These are phyloP conservation scores for Anguilla rostrata DNA, from an alignment of 2,113 vertebrate species.

Conservation along the genomic window DNA sequence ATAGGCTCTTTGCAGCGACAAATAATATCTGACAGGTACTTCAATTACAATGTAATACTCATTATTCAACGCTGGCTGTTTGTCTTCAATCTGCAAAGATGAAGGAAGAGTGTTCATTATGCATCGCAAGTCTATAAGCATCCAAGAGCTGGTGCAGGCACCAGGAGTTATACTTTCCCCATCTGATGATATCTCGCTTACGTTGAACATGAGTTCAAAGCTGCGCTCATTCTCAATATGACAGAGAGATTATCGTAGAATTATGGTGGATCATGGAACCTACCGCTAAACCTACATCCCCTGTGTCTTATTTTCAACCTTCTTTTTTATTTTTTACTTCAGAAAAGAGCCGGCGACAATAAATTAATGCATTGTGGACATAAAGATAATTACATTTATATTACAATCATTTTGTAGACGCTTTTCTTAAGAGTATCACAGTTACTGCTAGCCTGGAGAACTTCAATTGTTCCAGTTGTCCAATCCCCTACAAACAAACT, in stretches of 20 bases:
- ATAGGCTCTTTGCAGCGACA: neutral
- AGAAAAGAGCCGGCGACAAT: too few relatives aligned
- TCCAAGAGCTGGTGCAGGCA: neutral
- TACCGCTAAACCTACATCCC: too few relatives aligned
- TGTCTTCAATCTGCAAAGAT: neutral
- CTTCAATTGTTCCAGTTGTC: slow-evolving; percentile 38
- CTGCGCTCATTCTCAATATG: too few relatives aligned
- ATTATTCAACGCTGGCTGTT: neutral
- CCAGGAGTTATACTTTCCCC: neutral
- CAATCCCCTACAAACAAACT: slow-evolving; percentile 52
- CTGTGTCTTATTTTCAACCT: too few relatives aligned
- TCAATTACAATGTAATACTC: neutral
- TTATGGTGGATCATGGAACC: too few relatives aligned
- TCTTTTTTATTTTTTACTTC: too few relatives aligned
- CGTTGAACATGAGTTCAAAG: neutral
- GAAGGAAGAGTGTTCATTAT: neutral
- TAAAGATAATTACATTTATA: neutral
- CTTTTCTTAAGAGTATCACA: neutral
- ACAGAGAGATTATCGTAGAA: too few relatives aligned
- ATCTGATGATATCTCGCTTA: neutral
- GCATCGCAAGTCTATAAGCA: neutral
- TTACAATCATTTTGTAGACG: neutral
- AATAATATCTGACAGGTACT: neutral
- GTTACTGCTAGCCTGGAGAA: neutral
- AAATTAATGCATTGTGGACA: neutral